Conservation (phyloP, 1,140 invertebrate genomes). For the Drosophila varians region DNA sequence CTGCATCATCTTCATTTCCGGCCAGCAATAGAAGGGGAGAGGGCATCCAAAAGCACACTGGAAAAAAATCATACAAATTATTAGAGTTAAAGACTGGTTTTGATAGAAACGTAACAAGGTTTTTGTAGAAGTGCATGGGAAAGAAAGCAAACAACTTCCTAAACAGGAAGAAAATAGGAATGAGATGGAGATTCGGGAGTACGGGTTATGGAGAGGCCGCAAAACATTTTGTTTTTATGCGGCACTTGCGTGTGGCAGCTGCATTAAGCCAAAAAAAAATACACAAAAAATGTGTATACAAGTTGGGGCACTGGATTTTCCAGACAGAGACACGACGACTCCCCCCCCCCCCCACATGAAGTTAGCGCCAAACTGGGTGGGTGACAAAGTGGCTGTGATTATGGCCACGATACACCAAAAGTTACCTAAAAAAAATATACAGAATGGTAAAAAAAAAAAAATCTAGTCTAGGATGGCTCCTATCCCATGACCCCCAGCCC, state of each 20-base stretch:
- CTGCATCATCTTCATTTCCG: constrained; percentile 80
- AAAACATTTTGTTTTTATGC: constrained; percentile 78
- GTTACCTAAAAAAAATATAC: constrained; percentile 1
- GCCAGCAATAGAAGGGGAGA: constrained; percentile 33
- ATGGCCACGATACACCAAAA: constrained; percentile 50
- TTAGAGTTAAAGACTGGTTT: too few species aligned
- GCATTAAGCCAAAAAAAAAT: constrained; percentile 56
- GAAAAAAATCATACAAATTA: neutral
- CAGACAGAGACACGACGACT: constrained; percentile 5
- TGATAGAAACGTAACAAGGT: neutral
- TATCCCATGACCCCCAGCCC: constrained; percentile 9
- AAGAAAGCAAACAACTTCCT: constrained; percentile 58
- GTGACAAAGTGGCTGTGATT: constrained; percentile 79
- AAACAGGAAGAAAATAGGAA: constrained; percentile 16
- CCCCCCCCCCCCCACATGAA: constrained; percentile 38
- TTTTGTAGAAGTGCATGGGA: neutral
- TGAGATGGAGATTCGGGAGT: constrained; percentile 8
- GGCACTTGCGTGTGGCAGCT: constrained; percentile 75
- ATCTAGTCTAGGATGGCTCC: neutral
- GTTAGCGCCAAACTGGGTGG: constrained; percentile 56
- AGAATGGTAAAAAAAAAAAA: constrained; percentile 12
- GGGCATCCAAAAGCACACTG: neutral
- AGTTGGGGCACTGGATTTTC: neutral
- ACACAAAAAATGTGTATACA: too few species aligned
- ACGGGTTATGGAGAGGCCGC: constrained; percentile 19